These are phyloP conservation scores for Serilophus lunatus DNA, from an alignment of 2,113 vertebrate genomes.

Conservation along the genomic window DNA sequence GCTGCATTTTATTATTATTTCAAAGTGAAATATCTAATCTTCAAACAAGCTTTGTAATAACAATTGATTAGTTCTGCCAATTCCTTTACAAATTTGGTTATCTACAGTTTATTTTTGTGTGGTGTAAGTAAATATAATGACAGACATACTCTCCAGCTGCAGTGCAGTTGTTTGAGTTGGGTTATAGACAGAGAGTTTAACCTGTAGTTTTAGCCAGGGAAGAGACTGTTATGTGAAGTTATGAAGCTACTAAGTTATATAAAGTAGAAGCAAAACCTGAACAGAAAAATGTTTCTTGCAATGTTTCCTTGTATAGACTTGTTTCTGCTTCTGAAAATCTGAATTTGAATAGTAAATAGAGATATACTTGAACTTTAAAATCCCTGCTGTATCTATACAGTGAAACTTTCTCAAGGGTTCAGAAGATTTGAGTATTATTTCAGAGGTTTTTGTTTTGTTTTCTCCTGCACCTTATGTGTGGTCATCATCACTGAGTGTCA, in stretches of 20 bases:
- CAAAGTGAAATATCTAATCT: constrained; percentile 66
- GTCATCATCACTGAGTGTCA: constrained; percentile 17
- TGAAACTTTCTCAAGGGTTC: background rate
- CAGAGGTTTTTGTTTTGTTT: background rate
- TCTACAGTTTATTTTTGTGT: constrained; percentile 70
- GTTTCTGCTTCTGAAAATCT: background rate
- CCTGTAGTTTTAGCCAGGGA: background rate
- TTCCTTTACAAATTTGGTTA: constrained; percentile 78
- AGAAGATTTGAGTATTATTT: background rate
- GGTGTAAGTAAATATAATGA: constrained; percentile 62
- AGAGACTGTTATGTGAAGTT: background rate
- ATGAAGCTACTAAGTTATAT: background rate
- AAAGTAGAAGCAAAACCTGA: background rate
- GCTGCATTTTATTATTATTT: constrained; percentile 68
- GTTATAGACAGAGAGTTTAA: constrained; percentile 22
- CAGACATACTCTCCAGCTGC: constrained; percentile 37
- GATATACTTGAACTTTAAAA: background rate
- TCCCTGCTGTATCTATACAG: background rate
- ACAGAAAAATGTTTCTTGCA: background rate
- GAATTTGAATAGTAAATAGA: background rate
- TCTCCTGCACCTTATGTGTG: background rate
- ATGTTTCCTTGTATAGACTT: background rate
- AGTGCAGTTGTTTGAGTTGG: constrained; percentile 16
- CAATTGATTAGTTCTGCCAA: constrained; percentile 79
- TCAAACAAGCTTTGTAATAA: constrained; percentile 73